Conservation (phyloP, 2,888 invertebrate species). For the Lacanobia wlatinum region DNA sequence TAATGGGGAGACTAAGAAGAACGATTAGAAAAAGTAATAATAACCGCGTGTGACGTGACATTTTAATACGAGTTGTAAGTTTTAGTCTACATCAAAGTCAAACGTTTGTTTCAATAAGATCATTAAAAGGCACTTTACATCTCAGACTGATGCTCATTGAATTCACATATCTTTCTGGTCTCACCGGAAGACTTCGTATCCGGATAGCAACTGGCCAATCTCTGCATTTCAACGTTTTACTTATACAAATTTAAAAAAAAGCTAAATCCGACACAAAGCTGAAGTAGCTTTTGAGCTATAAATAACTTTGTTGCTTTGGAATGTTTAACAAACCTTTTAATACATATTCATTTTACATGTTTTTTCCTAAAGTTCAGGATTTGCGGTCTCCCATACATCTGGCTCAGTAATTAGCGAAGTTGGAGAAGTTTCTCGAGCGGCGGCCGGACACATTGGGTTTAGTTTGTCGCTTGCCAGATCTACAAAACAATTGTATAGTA, state of each 20-base stretch:
- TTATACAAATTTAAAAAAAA: background rate
- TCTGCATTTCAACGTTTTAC: background rate
- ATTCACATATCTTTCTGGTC: no score
- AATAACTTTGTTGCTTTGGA: background rate
- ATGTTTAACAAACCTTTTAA: background rate
- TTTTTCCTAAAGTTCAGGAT: constrained; percentile 33
- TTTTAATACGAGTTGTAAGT: no score
- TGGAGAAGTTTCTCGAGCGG: constrained; percentile 50
- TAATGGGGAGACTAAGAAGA: no score
- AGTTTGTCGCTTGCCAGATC: constrained; percentile 48
- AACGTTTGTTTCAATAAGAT: no score
- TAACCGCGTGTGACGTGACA: no score
- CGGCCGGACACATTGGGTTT: constrained; percentile 31
- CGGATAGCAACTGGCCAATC: no score
- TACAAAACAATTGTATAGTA: constrained; percentile 13
- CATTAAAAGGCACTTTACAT: no score
- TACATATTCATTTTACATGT: background rate
- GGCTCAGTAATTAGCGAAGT: constrained; percentile 61
- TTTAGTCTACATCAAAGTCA: no score
- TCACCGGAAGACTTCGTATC: background rate
- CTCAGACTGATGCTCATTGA: no score
- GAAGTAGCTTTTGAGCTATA: background rate
- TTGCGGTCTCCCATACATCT: constrained; percentile 42
- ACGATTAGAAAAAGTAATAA: background rate
- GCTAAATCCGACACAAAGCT: background rate